Conservation (phyloP, 2,888 invertebrate genomes). For the Noctua janthina region DNA sequence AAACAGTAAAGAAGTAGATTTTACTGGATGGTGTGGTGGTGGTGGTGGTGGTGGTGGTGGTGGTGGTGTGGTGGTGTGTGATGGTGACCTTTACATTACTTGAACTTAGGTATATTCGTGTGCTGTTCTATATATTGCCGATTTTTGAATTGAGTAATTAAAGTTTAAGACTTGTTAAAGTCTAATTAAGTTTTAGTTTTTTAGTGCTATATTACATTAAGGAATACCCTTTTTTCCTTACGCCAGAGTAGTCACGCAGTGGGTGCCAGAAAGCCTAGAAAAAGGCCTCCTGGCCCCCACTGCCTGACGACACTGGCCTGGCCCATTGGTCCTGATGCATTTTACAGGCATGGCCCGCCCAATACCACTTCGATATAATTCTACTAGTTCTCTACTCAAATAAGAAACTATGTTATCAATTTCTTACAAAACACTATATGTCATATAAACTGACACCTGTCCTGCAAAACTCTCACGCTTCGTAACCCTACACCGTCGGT, state of each 20-base stretch:
- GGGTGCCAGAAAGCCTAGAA: too few relatives aligned
- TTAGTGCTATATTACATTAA: not conserved
- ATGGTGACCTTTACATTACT: not conserved
- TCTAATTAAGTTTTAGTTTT: not conserved
- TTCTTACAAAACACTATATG: conserved; percentile 7
- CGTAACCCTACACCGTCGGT: conserved; percentile 73
- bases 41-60: too few relatives aligned
- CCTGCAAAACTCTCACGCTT: conserved; percentile 44
- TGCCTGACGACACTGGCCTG: too few relatives aligned
- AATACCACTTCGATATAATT: not conserved
- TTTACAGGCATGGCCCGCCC: too few relatives aligned
- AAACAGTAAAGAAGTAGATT: not conserved
- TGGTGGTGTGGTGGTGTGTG: too few relatives aligned
- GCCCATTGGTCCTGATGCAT: too few relatives aligned
- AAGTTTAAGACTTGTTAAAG: not conserved
- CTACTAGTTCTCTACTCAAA: not conserved
- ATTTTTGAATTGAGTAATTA: not conserved
- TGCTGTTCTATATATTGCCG: not conserved
- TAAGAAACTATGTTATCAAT: not conserved
- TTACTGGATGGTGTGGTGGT: not conserved
- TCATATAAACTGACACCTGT: conserved; percentile 31
- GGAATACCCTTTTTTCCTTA: not conserved
- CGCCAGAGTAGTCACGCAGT: too few relatives aligned
- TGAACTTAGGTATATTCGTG: not conserved
- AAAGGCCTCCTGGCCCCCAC: too few relatives aligned